These are phyloP conservation scores for Macrochelys suwanniensis DNA, from an alignment of 2,797 vertebrate genomes.

Conservation along the genomic window DNA sequence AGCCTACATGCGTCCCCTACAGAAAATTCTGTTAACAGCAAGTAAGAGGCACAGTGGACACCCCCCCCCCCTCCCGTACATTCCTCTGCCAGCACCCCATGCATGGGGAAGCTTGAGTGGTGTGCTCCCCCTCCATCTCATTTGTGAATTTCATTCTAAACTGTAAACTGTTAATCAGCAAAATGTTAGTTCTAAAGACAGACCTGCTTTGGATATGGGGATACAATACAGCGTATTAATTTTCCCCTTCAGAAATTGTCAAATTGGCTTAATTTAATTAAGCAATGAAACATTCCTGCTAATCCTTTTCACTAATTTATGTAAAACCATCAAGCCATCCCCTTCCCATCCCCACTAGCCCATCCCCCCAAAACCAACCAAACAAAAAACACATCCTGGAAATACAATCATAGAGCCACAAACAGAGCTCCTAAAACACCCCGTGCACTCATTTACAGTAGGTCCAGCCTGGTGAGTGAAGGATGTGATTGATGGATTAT, in stretches of 20 bases:
- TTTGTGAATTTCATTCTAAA: not conserved
- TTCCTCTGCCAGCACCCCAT: not conserved
- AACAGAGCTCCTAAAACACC: not conserved
- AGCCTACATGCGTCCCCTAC: not conserved
- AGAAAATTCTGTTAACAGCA: not conserved
- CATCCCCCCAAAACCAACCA: too few species aligned
- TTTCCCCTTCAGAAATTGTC: not conserved
- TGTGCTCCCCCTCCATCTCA: not conserved
- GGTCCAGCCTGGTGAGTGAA: not conserved
- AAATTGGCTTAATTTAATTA: not conserved
- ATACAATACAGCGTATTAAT: not conserved
- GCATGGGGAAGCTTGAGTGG: not conserved
- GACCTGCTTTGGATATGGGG: not conserved
- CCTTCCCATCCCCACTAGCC: too few species aligned
- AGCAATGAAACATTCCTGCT: not conserved
- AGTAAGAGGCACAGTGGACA: not conserved
- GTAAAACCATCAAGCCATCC: not conserved
- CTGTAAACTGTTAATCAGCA: not conserved
- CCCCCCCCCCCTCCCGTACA: not conserved
- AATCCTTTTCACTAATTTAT: not conserved
- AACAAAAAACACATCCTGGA: not conserved
- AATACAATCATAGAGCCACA: not conserved
- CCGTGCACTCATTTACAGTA: not conserved
- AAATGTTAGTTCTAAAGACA: not conserved
- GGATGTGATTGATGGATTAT: not conserved